Conservation (phyloP, 2,113 vertebrate genomes). For the Alethe diademata region DNA sequence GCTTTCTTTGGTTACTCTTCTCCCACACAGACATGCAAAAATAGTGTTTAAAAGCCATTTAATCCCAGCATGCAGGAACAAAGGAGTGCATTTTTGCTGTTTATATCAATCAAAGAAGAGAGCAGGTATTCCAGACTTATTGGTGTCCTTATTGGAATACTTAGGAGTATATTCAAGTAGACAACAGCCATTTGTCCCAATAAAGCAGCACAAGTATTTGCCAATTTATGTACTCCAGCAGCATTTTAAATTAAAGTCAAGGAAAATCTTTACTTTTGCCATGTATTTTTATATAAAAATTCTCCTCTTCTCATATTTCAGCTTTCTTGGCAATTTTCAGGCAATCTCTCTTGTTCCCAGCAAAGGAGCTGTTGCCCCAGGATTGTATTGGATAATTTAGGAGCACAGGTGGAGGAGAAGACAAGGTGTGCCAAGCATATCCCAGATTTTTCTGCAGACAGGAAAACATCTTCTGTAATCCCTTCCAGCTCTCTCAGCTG, state of each 20-base stretch:
- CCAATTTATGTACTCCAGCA: neutral
- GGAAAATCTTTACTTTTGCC: neutral
- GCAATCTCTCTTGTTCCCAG: neutral
- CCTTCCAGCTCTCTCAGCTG: conserved; percentile 4
- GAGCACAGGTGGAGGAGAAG: neutral
- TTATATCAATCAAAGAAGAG: neutral
- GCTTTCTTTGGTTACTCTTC: neutral
- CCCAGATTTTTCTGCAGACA: neutral
- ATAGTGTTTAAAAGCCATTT: neutral
- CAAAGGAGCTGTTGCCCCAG: neutral
- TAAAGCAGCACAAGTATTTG: neutral
- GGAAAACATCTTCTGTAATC: neutral
- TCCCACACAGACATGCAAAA: neutral
- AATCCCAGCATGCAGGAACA: neutral
- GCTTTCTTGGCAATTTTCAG: neutral
- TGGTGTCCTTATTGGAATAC: neutral
- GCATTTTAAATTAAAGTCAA: neutral
- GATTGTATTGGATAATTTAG: neutral
- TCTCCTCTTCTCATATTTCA: neutral
- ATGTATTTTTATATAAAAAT: neutral
- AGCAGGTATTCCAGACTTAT: neutral
- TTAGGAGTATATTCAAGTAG: neutral
- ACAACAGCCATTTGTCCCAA: neutral
- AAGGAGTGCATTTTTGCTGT: neutral
- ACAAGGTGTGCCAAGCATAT: neutral